Base-by-base conservation (phyloP, 2,888 invertebrate species). In the Drosophila rubida region DNA sequence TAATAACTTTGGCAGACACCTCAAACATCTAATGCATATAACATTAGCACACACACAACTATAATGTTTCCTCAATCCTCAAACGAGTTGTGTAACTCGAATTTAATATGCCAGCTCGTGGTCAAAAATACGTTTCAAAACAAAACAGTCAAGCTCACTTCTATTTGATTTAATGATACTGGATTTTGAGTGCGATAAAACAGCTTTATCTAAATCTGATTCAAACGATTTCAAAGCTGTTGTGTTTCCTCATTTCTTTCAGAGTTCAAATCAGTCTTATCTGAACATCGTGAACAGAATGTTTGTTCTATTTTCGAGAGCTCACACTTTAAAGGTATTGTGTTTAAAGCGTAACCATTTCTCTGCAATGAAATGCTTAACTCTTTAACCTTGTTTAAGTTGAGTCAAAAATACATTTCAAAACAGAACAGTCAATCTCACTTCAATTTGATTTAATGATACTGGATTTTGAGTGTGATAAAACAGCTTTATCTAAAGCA, bases 1-100 rank as follows among this genome's bases (percentile, higher is more conserved):
- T 37, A 25, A 46, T 55, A 55, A 49, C 35, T 35, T 55, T 48
- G 8, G 48, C 23, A 9, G 48, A 57, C 55, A 41, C 55, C 55
- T 45, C 3, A 23, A 32, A 14, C 51, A 5, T 2, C 23, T 37
- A 14, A 27, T 23, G 55, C 14, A 19, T 44, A 14, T 32, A 44
- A 44, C 54, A 32, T 44, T 32, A 32, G 11, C 42, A 54, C 9
- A 25, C 30, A 25, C 30, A 30, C 11, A 8, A 5, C 25, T 7
- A 50, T 7, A 4, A 22, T 13, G 19, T 49, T 41, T 19, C 13
- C 27, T 30, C 25, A 39, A 16, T 25, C 11, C n/a, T 37, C 4
- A 14, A 44, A 44, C 32, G 13, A 4, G 4, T 3, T 42, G 4
- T 9, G 23, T 23, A 30, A 49, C 0, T 22, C 9, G 3, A 1